Base-by-base conservation (phyloP, 2,113 vertebrate genomes). In the Cebidichthys violaceus region DNA sequence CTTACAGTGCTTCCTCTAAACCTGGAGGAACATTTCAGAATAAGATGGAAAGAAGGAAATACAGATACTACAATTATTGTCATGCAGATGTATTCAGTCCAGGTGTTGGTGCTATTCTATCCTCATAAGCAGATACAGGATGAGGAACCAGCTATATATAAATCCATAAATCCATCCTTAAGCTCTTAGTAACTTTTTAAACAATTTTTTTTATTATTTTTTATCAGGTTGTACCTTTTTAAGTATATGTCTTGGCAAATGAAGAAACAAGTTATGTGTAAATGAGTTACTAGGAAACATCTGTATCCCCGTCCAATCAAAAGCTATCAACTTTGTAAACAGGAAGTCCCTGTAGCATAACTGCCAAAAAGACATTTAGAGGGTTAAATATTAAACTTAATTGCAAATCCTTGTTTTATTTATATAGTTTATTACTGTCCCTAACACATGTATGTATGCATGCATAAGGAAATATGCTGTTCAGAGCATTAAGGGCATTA, bases 1-100 rank as follows among this genome's bases (percentile, higher is more conserved):
- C 6, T 75, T 37, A 31, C 18, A 76, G 9, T 10, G 29, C 31
- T 84, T 77, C 54, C 14, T 86, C 27, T 71, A 31, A 79, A 47
- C 13, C 24, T 72, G n/a, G n/a, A 55, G 27, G 13, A 73, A 6
- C 35, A 74, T 73, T 67, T 27, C 2, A 41, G n/a, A 20, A 50
- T 62, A 72, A 54, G 1, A 60, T 24, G n/a, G n/a, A 5, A 20
- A 70, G n/a, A 50, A 64, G 20, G 59, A 15, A 70, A 65, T n/a
- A 29, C 13, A 57, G n/a, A 57, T 27, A 4, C 27, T 0, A 3
- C 13, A 75, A 6, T 27, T n/a, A 13, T 15, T 68, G 55, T 71
- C 9, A 33, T 69, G 47, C 18, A 76, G 17, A 67, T 29, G n/a
- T 7, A 17, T 50, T 55, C 31, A 20, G 59, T 77, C 0, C 22